Conservation (phyloP, 2,888 invertebrate species). For the Nemurella pictetii region DNA sequence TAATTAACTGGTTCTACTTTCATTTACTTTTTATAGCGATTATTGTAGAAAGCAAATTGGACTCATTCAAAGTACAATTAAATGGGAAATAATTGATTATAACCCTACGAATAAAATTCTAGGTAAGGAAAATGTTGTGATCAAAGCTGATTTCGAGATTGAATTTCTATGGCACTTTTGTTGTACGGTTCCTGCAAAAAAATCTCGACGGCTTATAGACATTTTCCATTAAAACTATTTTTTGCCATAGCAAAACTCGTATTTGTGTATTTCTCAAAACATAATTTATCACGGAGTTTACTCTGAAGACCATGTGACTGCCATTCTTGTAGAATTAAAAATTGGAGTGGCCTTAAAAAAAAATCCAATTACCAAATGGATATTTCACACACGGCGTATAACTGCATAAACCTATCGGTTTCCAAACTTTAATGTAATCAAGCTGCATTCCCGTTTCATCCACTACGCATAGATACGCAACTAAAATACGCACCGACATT, state of each 20-base stretch:
- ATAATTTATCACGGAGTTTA: too few species aligned
- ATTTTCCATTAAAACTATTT: neutral
- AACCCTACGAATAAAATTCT: neutral
- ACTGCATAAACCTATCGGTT: too few species aligned
- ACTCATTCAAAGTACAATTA: neutral
- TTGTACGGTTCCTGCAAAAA: neutral
- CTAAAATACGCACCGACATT: neutral
- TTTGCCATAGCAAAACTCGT: neutral
- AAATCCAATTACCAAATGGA: neutral
- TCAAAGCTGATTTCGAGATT: neutral
- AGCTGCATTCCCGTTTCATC: neutral
- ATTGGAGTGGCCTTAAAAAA: too few species aligned
- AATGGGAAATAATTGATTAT: conserved; percentile 4
- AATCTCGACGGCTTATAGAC: neutral
- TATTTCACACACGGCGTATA: too few species aligned
- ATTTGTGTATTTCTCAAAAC: neutral
- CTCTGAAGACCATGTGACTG: too few species aligned
- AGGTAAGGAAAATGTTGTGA: neutral
- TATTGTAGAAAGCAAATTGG: neutral
- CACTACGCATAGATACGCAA: neutral
- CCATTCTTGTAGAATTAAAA: too few species aligned
- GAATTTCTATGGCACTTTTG: neutral
- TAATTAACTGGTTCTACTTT: conserved; percentile 1
- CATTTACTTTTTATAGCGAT: neutral
- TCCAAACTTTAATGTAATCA: neutral